Conservation (phyloP, 2,797 vertebrate genomes). For the Tapera naevia region DNA sequence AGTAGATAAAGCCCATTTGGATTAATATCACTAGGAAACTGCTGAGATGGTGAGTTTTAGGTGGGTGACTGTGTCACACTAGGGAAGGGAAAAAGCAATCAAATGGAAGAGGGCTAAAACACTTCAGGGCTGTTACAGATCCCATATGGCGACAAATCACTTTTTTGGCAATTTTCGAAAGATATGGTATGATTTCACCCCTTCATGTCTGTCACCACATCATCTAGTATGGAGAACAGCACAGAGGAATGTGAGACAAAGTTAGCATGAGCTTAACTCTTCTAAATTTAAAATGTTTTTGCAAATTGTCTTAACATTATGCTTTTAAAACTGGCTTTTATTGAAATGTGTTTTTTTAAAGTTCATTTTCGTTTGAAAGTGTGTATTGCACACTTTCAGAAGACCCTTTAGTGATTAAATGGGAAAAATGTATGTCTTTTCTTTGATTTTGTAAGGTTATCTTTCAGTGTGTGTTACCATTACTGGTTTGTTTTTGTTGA, state of each 20-base stretch:
- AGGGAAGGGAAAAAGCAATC: neutral
- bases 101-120: neutral
- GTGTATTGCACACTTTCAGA: neutral
- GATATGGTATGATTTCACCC: constrained; percentile 5
- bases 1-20: constrained; percentile 28
- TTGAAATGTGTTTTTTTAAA: neutral
- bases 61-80: neutral
- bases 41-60: constrained; percentile 41
- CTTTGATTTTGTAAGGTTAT: neutral
- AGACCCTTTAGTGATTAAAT: neutral
- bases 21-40: neutral
- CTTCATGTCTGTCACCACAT: constrained; percentile 42
- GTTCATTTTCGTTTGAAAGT: neutral
- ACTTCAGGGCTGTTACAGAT: constrained; percentile 1
- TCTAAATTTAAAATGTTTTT: neutral
- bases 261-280: neutral
- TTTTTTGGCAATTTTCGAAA: constrained; percentile 41
- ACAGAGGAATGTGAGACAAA: neutral
- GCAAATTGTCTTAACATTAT: neutral
- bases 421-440: neutral
- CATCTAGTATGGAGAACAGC: neutral
- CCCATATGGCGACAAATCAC: constrained; percentile 44
- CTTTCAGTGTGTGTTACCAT: neutral
- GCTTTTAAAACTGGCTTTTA: neutral
- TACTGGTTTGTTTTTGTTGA: neutral